Evolutionary conservation across 1,140 invertebrate genomes (phyloP), one percentile per base, ranked within the genome.

Genomic region (Hyposmocoma kahamanoa): DNA sequence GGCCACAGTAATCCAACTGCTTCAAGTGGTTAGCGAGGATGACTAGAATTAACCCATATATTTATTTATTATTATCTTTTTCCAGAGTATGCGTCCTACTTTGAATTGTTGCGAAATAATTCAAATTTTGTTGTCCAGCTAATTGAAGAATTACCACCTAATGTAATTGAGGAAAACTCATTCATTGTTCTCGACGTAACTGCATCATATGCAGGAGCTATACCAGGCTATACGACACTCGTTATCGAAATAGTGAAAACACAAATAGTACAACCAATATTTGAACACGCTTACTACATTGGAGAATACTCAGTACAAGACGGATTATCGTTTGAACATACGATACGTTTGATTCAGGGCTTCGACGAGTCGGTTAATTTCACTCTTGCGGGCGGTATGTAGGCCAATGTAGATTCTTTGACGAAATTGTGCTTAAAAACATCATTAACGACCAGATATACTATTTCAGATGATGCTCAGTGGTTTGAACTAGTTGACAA

Each of bases 191-290:
- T 67, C 28, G 34, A 54, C 13, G 47, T 67, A 20, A 36, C 47
- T 42, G 62, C 58, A 36, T 50, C 50, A 5, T 36, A 50, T 42
- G 20, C 34, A 22, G 58, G 56, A 30, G 49, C 55, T 39, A 47
- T 63, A 18, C 59, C 22, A 20, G 58, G 52, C 1, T 45, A 64
- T 42, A 49, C 67, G 17, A 62, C 61, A 30, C 47, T 70, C 17
- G 42, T 68, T 20, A 24, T 72, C 28, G 50, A 62, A 32, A 42
- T 68, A 36, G 47, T 53, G 18, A 62, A 36, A 28, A 47, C 39
- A 28, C 3, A 22, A 24, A 41, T 41, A n/a, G 22, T 43, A 10
- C 46, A 13, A 8, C 44, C 48, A 20, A 42, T 52, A 4, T 56
- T 56, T 22, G 42, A 34, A 19, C 30, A 52, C 44, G 18, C 49